phyloP scores from a whole-genome alignment of 2,888 invertebrate species.

The Pyrgus malvae region DNA sequence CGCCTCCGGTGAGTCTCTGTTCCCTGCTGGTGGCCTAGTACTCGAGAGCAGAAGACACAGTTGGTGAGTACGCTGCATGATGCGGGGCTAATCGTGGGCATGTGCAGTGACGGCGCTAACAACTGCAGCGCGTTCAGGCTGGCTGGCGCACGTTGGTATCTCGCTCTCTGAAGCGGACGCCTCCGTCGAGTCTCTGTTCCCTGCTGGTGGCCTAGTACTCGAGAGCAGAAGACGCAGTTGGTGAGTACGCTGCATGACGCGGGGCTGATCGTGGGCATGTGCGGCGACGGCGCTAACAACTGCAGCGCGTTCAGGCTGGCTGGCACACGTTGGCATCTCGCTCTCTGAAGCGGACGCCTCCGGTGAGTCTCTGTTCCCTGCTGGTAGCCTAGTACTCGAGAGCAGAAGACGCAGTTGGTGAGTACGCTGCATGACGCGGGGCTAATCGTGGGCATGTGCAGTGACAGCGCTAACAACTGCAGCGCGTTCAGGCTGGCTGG shows the following conservation, averaged over 20 bases:
- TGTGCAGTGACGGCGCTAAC: slow-evolving; percentile 90
- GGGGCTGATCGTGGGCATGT: slow-evolving; percentile 87
- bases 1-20: slow-evolving; percentile 84
- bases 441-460: slow-evolving; percentile 87
- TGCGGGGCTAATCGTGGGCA: slow-evolving; percentile 86
- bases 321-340: slow-evolving; percentile 94
- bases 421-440: slow-evolving; percentile 86
- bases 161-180: slow-evolving; percentile 95
- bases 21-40: too few species aligned
- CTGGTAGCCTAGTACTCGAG: too few species aligned
- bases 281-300: slow-evolving; percentile 91
- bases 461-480: slow-evolving; percentile 93
- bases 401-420: slow-evolving; percentile 90
- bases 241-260: slow-evolving; percentile 86
- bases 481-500: slow-evolving; percentile 93
- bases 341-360: slow-evolving; percentile 93
- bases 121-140: slow-evolving; percentile 95
- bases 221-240: slow-evolving; percentile 91
- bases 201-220: too few species aligned
- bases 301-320: slow-evolving; percentile 94
- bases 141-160: slow-evolving; percentile 93
- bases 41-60: slow-evolving; percentile 92
- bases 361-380: too few species aligned
- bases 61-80: slow-evolving; percentile 87
- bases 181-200: slow-evolving; percentile 74